Conservation (phyloP, 2,797 vertebrate species). For the Rhinogobio ventralis region DNA sequence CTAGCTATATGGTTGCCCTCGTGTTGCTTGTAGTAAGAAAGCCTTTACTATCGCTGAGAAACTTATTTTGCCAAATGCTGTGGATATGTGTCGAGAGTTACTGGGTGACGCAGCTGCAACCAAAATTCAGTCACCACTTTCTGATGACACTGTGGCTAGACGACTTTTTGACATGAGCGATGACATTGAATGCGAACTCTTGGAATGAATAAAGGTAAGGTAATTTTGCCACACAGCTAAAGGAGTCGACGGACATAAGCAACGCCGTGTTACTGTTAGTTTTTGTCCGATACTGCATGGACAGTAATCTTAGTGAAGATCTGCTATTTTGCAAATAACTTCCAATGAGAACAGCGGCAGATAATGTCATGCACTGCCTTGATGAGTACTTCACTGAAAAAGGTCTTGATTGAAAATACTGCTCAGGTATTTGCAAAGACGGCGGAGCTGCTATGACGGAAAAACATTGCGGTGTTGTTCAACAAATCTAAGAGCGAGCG, state of each 20-base stretch:
- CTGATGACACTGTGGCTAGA: not conserved
- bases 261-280: slow-evolving; percentile 23
- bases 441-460: not conserved
- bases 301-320: slow-evolving; percentile 37
- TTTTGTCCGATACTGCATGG: slow-evolving; percentile 34
- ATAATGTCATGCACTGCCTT: slow-evolving; percentile 13
- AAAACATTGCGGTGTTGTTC: not conserved
- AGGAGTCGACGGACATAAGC: slow-evolving; percentile 21
- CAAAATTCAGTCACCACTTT: slow-evolving; percentile 2
- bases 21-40: slow-evolving; percentile 32
- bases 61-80: slow-evolving; percentile 34
- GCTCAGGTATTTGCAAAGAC: slow-evolving; percentile 6
- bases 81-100: slow-evolving; percentile 54
- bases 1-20: not conserved
- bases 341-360: slow-evolving; percentile 20
- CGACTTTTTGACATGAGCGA: not conserved
- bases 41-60: slow-evolving; percentile 43
- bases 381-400: slow-evolving; percentile 12
- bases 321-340: slow-evolving; percentile 32
- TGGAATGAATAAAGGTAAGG: slow-evolving; percentile 25
- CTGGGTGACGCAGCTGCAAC: slow-evolving; percentile 2
- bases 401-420: not conserved
- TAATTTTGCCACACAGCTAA: not conserved
- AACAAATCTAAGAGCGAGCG: slow-evolving; percentile 18
- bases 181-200: not conserved